Evolutionary conservation across 2,113 vertebrate species (phyloP).

Genomic region (Pelecanus crispus): DNA sequence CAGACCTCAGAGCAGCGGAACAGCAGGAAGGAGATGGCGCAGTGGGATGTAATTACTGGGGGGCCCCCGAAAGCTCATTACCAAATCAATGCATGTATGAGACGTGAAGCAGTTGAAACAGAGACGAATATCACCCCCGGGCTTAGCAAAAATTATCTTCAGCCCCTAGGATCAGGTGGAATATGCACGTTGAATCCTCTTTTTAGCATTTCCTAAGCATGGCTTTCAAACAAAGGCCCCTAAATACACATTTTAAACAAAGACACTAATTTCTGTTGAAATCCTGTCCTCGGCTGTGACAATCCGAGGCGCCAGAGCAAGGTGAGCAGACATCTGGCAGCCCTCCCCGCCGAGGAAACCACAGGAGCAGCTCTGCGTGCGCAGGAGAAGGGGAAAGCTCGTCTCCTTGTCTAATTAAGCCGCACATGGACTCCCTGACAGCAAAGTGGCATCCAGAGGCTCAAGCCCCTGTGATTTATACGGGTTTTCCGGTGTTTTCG

Average conservation of each 20-base stretch:
- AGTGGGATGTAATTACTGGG: background rate
- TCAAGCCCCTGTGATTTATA: background rate
- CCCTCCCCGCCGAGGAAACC: background rate
- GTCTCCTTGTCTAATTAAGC: background rate
- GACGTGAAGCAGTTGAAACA: background rate
- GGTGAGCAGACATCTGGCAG: background rate
- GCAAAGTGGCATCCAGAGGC: background rate
- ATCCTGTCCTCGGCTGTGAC: background rate
- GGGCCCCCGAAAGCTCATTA: background rate
- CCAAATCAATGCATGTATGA: background rate
- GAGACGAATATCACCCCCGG: background rate
- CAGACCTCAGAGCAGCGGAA: background rate
- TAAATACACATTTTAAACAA: background rate
- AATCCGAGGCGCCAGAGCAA: background rate
- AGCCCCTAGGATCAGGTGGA: background rate
- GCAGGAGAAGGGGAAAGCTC: background rate
- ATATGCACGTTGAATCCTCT: background rate
- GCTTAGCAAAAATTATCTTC: background rate
- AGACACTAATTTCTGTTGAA: background rate
- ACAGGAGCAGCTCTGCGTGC: background rate
- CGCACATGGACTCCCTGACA: background rate
- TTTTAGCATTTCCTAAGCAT: background rate
- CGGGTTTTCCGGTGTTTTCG: background rate
- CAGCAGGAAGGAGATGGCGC: background rate
- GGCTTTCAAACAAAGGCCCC: background rate